Base-by-base conservation (phyloP, 2,888 invertebrate species). In the Drosophila antonietae region DNA sequence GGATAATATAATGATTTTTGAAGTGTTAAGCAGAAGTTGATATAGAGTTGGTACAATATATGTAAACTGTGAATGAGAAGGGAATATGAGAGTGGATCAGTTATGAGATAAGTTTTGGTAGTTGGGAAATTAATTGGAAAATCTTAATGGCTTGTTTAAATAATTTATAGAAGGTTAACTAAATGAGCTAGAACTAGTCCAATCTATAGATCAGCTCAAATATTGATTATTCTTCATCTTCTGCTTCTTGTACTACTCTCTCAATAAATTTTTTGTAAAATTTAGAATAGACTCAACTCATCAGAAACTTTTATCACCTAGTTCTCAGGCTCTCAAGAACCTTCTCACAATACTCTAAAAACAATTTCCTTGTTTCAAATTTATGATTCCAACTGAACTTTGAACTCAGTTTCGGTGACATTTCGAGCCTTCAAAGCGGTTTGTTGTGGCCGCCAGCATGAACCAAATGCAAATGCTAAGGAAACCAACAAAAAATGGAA, bases 401-500 rank as follows among this genome's bases (percentile, higher is more conserved):
- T 78, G 58, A 78, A 46, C 69, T 52, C 46, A 6, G 6, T 4
- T 39, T 35, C 2, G 23, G 14, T 53, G 58, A 37, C 60, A 53
- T 31, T 65, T 31, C n/a, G 49, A 59, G 57, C 49, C 44, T 43
- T 62, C 51, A 5, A n/a, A 3, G 43, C 44, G 46, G 43, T 58
- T 63, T 79, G 44, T 68, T 78, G 68, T 64, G 68, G 59, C 76
- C 59, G 63, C 49, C 35, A 15, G 4, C 18, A 0, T 10, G 39
- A 28, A 6, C 1, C 2, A 47, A 58, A 74, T 63, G 52, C 47
- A 74, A 74, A 59, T 58, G 59, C 46, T 37, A 49, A 56, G 67
- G 67, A 56, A 75, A 77, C 65, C 51, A 7, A 71, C 81, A 6
- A 28, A 28, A 28, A 72, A 83, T 73, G 68, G 70, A 72, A 80